Percentiles rank a stretch among this genome's conserved stretches.
These are phyloP conservation scores for Nephrotoma guestfalica DNA, from an alignment of 2,888 invertebrate species.

Conservation along the genomic window DNA sequence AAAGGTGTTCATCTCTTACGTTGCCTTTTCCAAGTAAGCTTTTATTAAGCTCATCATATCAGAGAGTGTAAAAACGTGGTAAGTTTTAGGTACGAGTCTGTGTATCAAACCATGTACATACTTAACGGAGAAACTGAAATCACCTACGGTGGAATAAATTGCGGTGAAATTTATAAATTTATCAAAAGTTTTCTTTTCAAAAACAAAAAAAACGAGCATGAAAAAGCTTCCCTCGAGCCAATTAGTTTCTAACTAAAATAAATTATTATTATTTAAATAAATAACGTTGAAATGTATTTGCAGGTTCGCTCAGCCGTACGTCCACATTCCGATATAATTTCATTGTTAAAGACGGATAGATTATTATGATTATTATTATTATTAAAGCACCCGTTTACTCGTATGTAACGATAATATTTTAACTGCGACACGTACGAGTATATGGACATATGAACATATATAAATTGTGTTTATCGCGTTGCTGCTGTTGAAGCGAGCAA, in stretches of 20 bases:
- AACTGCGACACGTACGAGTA: neutral
- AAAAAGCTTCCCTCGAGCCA: neutral
- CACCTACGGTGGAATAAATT: neutral
- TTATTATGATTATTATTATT: too few species aligned
- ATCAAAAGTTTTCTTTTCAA: neutral
- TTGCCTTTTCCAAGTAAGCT: neutral
- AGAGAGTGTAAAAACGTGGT: neutral
- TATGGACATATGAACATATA: too few species aligned
- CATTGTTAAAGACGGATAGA: too few species aligned
- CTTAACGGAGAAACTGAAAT: neutral
- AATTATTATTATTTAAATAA: neutral
- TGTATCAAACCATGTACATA: neutral
- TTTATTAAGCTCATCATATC: neutral
- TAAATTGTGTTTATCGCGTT: too few species aligned
- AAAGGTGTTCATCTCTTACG: neutral
- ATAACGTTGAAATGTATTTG: neutral
- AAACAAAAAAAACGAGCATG: too few species aligned
- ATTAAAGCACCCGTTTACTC: too few species aligned
- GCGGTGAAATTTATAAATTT: neutral
- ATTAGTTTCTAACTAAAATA: neutral
- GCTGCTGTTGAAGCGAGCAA: neutral
- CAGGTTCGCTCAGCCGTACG: neutral
- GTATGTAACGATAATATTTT: too few species aligned
- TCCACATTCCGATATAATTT: neutral
- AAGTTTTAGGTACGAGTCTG: neutral